A percentile compares a stretch with the other conserved stretches of the same genome.
phyloP scores from a whole-genome alignment of 2,888 invertebrate species.

The Endomychus coccineus region DNA sequence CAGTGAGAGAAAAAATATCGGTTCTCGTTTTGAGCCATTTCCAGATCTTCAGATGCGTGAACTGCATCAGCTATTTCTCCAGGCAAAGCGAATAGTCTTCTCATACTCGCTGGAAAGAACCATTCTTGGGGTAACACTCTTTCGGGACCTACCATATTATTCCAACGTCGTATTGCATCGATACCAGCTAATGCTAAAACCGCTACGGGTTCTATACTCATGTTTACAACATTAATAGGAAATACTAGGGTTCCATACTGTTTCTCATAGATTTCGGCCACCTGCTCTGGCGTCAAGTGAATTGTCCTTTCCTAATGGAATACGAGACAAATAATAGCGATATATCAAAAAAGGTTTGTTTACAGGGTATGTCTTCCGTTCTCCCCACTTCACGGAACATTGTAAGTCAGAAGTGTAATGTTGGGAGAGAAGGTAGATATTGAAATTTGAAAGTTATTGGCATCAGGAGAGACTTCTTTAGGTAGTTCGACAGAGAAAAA shows the following conservation, averaged over 20 bases:
- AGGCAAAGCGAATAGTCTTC: constrained; percentile 63
- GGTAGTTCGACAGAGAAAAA: too few species aligned
- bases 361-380: too few species aligned
- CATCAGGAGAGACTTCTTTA: too few species aligned
- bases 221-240: constrained; percentile 69
- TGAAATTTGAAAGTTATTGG: too few species aligned
- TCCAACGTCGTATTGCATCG: constrained; percentile 67
- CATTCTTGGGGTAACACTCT: constrained; percentile 59
- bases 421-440: too few species aligned
- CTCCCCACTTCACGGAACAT: too few species aligned
- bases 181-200: constrained; percentile 62
- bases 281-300: constrained; percentile 74
- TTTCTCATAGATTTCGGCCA: constrained; percentile 74
- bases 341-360: too few species aligned
- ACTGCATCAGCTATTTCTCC: constrained; percentile 63
- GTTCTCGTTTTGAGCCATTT: constrained; percentile 69
- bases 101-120: constrained; percentile 61
- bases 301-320: constrained; percentile 56
- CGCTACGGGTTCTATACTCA: constrained; percentile 69
- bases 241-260: constrained; percentile 67
- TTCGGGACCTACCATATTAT: constrained; percentile 63
- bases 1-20: constrained; percentile 82
- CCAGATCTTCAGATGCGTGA: constrained; percentile 67
- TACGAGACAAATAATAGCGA: too few species aligned
- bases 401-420: too few species aligned